Percentiles rank a stretch among this genome's conserved stretches.
phyloP scores from a whole-genome alignment of 2,888 invertebrate species.

The Blastobasis adustella region DNA sequence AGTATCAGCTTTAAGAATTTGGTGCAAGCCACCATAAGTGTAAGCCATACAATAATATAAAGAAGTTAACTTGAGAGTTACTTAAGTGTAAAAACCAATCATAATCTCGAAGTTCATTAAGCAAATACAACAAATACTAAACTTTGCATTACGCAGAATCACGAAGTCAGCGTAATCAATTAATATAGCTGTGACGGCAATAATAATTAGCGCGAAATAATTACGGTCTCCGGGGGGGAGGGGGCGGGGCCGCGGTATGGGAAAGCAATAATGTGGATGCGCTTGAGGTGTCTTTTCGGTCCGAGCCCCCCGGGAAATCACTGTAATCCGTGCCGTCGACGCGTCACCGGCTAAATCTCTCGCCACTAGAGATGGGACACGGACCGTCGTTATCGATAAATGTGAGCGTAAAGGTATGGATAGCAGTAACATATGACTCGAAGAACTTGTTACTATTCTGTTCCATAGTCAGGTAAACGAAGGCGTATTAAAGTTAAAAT shows the following conservation, averaged over 20 bases:
- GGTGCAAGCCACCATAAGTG: no score
- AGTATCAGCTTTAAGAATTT: no score
- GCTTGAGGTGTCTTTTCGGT: constrained; percentile 67
- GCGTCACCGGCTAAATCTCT: constrained; percentile 56
- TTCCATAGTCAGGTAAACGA: no score
- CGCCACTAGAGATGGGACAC: constrained; percentile 33
- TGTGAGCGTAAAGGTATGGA: no score
- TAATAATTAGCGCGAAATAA: constrained; percentile 49
- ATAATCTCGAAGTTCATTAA: no score
- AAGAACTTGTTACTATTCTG: no score
- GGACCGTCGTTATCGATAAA: neutral
- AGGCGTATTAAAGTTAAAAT: no score
- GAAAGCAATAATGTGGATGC: constrained; percentile 69
- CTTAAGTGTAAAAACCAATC: no score
- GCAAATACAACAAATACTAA: constrained; percentile 1
- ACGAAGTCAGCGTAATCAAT: constrained; percentile 7
- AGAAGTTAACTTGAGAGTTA: no score
- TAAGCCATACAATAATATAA: no score
- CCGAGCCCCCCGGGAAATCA: constrained; percentile 71
- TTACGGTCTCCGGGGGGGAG: constrained; percentile 28
- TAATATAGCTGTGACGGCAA: constrained; percentile 3
- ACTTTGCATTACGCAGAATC: neutral
- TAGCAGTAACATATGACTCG: no score
- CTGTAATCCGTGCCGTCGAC: constrained; percentile 65
- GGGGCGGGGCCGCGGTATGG: constrained; percentile 28